These are phyloP conservation scores for Setipinna tenuifilis DNA, from an alignment of 2,797 vertebrate species.

Conservation along the genomic window DNA sequence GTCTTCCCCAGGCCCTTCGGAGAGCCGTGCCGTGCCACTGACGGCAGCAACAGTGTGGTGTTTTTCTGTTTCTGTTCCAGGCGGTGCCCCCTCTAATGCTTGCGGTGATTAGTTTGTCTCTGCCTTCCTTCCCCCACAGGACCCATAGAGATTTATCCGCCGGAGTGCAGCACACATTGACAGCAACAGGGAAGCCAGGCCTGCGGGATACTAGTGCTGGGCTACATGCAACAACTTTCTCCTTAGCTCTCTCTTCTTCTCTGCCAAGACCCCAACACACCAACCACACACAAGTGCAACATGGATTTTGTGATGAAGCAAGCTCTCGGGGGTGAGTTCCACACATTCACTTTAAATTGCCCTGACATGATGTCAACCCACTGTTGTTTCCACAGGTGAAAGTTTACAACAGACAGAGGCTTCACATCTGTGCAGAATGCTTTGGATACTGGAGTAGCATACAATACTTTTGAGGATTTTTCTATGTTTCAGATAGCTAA, in stretches of 20 bases:
- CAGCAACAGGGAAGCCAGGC: constrained; percentile 6
- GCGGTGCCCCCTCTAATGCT: background rate
- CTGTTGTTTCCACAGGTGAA: background rate
- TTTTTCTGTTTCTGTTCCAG: background rate
- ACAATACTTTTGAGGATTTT: too few relatives aligned
- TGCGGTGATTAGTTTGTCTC: constrained; percentile 11
- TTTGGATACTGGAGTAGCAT: too few relatives aligned
- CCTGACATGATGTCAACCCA: background rate
- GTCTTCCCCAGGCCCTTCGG: background rate
- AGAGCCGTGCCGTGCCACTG: background rate
- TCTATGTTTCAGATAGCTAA: too few relatives aligned
- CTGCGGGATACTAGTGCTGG: constrained; percentile 38
- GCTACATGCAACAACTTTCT: constrained; percentile 76
- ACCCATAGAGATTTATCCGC: constrained; percentile 12
- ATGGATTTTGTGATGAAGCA: constrained; percentile 99
- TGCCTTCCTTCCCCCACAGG: constrained; percentile 21
- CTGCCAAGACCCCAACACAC: constrained; percentile 57
- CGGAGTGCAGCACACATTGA: constrained; percentile 8
- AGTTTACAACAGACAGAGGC: background rate
- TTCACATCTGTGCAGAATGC: too few relatives aligned
- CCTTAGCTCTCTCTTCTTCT: constrained; percentile 59
- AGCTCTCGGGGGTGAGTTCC: constrained; percentile 90
- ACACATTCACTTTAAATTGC: background rate
- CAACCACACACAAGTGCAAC: constrained; percentile 64
- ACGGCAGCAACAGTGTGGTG: background rate